Percentiles rank a stretch among this genome's conserved stretches.
phyloP scores from a whole-genome alignment of 1,140 invertebrate genomes.

The Pseudobourletiella spinata region DNA sequence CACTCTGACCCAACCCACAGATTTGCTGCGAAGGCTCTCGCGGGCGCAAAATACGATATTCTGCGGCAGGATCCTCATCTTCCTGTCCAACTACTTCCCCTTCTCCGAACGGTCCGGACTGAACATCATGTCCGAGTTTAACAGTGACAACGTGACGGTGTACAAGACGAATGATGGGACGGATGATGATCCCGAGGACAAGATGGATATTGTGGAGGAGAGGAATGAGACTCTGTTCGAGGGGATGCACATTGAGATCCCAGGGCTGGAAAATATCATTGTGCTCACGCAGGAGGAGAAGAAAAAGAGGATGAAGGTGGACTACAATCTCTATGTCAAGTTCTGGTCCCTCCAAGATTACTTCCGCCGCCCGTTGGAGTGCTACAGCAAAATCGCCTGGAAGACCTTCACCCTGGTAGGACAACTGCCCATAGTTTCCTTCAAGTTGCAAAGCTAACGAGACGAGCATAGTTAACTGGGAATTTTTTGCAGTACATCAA shows the following conservation, averaged over 20 bases:
- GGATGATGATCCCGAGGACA: conserved; percentile 49
- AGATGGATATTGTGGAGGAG: conserved; percentile 54
- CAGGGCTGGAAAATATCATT: conserved; percentile 40
- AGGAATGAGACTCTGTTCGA: conserved; percentile 53
- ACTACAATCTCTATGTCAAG: conserved; percentile 91
- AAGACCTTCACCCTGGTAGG: conserved; percentile 80
- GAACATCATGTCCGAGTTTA: conserved; percentile 97
- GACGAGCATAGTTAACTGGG: conserved; percentile 1
- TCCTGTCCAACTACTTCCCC: conserved; percentile 93
- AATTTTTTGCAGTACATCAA: conserved; percentile 61
- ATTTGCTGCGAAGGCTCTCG: conserved; percentile 84
- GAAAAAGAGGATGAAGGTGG: conserved; percentile 58
- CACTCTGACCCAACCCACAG: too few relatives aligned
- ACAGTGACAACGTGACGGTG: conserved; percentile 87
- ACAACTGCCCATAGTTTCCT: not conserved
- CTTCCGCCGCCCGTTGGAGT: conserved; percentile 86
- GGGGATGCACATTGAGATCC: conserved; percentile 38
- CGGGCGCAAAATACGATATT: conserved; percentile 95
- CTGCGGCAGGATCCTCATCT: conserved; percentile 94
- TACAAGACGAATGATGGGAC: conserved; percentile 50
- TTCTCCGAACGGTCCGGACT: conserved; percentile 94
- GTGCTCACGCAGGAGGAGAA: conserved; percentile 38
- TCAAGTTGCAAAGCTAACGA: too few relatives aligned
- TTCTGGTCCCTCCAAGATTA: conserved; percentile 97
- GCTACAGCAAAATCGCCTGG: conserved; percentile 87